phyloP scores from a whole-genome alignment of 2,888 invertebrate species.

The Nezara viridula region DNA sequence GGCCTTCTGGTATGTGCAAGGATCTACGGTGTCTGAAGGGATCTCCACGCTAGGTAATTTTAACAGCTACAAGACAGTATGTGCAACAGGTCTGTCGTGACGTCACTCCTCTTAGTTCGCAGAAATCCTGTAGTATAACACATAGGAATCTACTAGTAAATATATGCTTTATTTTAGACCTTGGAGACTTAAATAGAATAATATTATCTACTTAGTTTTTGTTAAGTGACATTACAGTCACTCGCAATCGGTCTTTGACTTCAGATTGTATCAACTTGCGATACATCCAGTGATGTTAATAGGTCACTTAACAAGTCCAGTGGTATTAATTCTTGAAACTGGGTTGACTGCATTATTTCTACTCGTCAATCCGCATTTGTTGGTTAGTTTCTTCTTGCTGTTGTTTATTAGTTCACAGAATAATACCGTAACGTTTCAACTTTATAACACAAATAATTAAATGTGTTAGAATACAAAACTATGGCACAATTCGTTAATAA shows the following conservation, averaged over 20 bases:
- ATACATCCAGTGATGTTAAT: background rate
- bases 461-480: background rate
- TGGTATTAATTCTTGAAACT: background rate
- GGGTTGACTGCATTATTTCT: background rate
- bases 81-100: background rate
- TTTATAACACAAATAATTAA: background rate
- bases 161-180: too few species aligned
- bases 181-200: too few species aligned
- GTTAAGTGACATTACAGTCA: background rate
- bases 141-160: too few species aligned
- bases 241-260: background rate
- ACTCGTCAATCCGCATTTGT: background rate
- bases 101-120: background rate
- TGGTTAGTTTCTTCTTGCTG: too few species aligned
- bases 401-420: too few species aligned
- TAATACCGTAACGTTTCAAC: too few species aligned
- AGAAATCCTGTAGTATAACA: background rate
- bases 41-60: background rate
- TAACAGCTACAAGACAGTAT: background rate
- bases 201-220: background rate
- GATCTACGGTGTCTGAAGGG: background rate
- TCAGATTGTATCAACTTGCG: background rate
- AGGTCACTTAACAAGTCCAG: slow-evolving; percentile 2
- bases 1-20: background rate
- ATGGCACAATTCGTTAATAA: background rate